Evolutionary conservation across 2,888 invertebrate genomes (phyloP).

Genomic region (Uloborus plumipes): DNA sequence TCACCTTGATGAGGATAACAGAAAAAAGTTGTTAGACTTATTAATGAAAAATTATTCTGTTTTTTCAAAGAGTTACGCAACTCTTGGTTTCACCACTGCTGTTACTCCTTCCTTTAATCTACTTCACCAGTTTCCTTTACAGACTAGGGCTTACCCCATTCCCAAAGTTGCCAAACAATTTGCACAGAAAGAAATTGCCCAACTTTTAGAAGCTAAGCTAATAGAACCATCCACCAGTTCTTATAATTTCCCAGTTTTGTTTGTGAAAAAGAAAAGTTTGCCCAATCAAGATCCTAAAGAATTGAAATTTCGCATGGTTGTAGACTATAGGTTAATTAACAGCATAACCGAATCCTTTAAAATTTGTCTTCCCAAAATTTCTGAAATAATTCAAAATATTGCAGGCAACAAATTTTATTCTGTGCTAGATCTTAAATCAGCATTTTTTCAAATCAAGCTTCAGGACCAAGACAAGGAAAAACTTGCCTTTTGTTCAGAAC

Average conservation of each 20-base stretch:
- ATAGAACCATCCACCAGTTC: background rate
- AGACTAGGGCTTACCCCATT: background rate
- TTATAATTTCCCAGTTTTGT: background rate
- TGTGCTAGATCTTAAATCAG: too few species aligned
- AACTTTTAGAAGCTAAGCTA: background rate
- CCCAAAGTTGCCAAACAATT: slow-evolving; percentile 5
- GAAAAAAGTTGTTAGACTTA: background rate
- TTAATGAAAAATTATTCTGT: background rate
- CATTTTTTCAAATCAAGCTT: too few species aligned
- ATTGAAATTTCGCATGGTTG: background rate
- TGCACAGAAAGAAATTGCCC: too few species aligned
- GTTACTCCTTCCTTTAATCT: background rate
- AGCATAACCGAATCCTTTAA: too few species aligned
- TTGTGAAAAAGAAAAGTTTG: background rate
- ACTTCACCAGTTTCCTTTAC: background rate
- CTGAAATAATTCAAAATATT: too few species aligned
- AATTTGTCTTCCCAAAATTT: too few species aligned
- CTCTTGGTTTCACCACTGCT: background rate
- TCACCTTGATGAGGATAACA: background rate
- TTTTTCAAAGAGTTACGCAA: background rate
- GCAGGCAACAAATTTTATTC: too few species aligned
- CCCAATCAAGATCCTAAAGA: background rate
- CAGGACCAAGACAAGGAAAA: too few species aligned
- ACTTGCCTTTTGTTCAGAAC: too few species aligned
- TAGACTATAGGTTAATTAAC: too few species aligned